Evolutionary conservation across 2,113 vertebrate species (phyloP).

Genomic region (Colistium nudipinnis): DNA sequence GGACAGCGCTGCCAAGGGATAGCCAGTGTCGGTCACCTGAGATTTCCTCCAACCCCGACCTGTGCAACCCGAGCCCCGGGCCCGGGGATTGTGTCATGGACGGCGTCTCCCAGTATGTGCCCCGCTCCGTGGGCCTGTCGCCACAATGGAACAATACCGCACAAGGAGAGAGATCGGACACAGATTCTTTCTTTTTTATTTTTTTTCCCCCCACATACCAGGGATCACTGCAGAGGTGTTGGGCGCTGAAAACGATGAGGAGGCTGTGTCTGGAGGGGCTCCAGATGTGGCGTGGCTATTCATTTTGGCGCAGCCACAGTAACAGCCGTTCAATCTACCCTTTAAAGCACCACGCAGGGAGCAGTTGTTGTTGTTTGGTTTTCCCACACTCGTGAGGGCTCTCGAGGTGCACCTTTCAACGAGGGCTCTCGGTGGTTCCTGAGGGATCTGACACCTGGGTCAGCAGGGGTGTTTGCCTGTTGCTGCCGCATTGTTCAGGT

Average conservation of each 20-base stretch:
- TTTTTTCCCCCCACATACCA: too few species aligned
- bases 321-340: too few species aligned
- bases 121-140: slow-evolving; percentile 57
- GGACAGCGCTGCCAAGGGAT: slow-evolving; percentile 77
- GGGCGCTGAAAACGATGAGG: slow-evolving; percentile 6
- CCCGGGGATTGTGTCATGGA: slow-evolving; percentile 81
- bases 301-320: neutral
- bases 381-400: slow-evolving; percentile 4
- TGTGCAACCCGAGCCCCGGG: slow-evolving; percentile 77
- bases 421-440: slow-evolving; percentile 62
- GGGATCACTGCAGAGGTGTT: slow-evolving; percentile 18
- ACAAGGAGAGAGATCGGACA: slow-evolving; percentile 40
- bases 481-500: slow-evolving; percentile 72
- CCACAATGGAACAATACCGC: slow-evolving; percentile 58
- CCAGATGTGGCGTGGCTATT: neutral
- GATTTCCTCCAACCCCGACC: slow-evolving; percentile 81
- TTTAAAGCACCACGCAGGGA: too few species aligned
- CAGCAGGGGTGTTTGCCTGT: slow-evolving; percentile 70
- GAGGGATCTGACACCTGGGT: slow-evolving; percentile 73
- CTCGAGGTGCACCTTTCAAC: slow-evolving; percentile 3
- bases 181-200: slow-evolving; percentile 43
- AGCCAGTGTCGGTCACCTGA: slow-evolving; percentile 79
- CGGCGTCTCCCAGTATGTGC: slow-evolving; percentile 73
- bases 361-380: slow-evolving; percentile 37
- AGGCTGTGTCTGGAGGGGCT: neutral